Conservation (phyloP, 2,113 vertebrate genomes). For the Noturus placidus region DNA sequence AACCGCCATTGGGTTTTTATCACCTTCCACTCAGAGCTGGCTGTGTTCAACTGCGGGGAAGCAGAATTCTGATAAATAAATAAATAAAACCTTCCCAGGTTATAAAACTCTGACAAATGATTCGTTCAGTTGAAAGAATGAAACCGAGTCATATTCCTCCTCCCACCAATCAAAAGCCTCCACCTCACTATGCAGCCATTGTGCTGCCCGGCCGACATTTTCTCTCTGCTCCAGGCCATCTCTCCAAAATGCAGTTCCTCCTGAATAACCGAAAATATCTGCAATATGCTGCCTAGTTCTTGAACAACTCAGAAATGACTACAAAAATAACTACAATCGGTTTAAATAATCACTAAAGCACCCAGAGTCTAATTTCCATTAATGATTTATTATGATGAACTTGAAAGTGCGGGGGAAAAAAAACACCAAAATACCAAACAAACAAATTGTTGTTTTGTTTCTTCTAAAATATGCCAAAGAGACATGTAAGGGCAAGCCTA, state of each 20-base stretch:
- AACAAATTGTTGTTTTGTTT: constrained; percentile 35
- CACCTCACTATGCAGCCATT: constrained; percentile 71
- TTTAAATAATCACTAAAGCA: constrained; percentile 59
- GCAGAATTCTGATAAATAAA: constrained; percentile 38
- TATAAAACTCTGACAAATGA: constrained; percentile 61
- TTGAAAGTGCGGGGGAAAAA: not conserved
- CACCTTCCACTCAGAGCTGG: constrained; percentile 10
- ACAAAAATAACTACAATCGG: constrained; percentile 30
- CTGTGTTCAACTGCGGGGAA: constrained; percentile 44
- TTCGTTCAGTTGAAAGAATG: constrained; percentile 69
- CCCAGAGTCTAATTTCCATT: constrained; percentile 58
- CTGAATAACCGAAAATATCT: constrained; percentile 2
- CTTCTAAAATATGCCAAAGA: constrained; percentile 42
- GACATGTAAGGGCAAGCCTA: constrained; percentile 55
- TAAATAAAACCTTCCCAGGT: constrained; percentile 21
- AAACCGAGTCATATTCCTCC: constrained; percentile 69
- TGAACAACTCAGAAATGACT: not conserved
- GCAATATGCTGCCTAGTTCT: not conserved
- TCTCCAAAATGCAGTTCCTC: constrained; percentile 12
- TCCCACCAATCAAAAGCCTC: constrained; percentile 75
- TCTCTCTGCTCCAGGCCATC: constrained; percentile 66
- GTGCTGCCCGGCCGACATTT: constrained; percentile 64
- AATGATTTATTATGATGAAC: constrained; percentile 29
- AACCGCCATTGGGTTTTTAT: constrained; percentile 22
- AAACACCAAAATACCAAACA: not conserved